These are phyloP conservation scores for Penelope pileata DNA, from an alignment of 2,113 vertebrate genomes.

Conservation along the genomic window DNA sequence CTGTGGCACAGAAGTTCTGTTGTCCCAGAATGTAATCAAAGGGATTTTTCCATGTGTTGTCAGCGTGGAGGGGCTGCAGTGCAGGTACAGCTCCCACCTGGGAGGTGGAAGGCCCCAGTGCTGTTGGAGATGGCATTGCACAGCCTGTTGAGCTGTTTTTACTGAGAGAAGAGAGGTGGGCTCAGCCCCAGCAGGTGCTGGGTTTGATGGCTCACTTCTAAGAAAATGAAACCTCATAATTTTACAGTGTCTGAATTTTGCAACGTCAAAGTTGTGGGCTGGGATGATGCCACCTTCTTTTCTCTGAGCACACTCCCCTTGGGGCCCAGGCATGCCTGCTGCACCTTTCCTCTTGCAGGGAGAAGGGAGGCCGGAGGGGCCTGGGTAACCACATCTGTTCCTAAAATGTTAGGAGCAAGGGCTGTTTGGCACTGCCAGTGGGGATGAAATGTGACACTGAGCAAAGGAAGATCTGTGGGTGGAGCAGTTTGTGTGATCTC, in stretches of 20 bases:
- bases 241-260: background rate
- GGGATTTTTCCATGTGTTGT: background rate
- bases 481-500: background rate
- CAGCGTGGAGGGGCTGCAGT: rapidly evolving
- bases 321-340: background rate
- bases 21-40: background rate
- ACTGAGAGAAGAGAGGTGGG: background rate
- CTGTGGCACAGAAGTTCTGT: background rate
- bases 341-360: background rate
- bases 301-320: background rate
- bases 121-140: rapidly evolving
- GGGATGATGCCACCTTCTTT: background rate
- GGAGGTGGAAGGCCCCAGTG: background rate
- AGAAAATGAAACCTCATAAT: background rate
- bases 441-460: background rate
- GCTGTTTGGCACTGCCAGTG: background rate
- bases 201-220: background rate
- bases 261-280: background rate
- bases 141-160: background rate
- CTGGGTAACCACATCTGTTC: background rate
- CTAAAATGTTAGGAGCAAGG: background rate
- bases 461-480: background rate
- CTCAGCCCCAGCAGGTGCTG: background rate
- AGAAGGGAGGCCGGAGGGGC: background rate
- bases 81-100: background rate